These are phyloP conservation scores for Dicyrtoma fusca DNA, from an alignment of 2,888 invertebrate species.

Conservation along the genomic window DNA sequence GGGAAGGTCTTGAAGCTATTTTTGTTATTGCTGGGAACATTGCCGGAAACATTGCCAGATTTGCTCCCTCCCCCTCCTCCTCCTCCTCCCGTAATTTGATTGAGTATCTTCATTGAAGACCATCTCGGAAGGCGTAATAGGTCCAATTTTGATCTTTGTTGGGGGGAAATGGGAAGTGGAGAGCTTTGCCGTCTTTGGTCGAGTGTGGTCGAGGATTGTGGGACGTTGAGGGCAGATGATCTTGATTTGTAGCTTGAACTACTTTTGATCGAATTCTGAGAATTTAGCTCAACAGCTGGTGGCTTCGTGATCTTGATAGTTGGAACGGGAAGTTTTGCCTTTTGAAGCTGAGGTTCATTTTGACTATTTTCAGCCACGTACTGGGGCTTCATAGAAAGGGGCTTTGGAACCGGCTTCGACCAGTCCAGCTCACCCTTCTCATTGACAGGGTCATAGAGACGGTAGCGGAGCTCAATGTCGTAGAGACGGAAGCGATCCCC, in stretches of 20 bases:
- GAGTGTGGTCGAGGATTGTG: not conserved
- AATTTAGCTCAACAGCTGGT: too few relatives aligned
- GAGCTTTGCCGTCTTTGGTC: slow-evolving; percentile 16
- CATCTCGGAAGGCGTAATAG: not conserved
- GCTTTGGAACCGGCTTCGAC: slow-evolving; percentile 6
- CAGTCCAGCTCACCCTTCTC: slow-evolving; percentile 22
- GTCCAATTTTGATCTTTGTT: not conserved
- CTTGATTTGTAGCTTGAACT: too few relatives aligned
- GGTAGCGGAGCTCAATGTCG: slow-evolving; percentile 23
- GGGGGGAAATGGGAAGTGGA: slow-evolving; percentile 5
- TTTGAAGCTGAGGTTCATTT: not conserved
- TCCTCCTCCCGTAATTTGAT: too few relatives aligned
- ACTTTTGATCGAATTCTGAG: too few relatives aligned
- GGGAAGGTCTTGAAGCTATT: too few relatives aligned
- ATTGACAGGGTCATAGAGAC: slow-evolving; percentile 24
- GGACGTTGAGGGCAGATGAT: not conserved
- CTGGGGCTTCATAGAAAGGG: not conserved
- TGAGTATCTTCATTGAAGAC: not conserved
- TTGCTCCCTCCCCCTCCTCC: too few relatives aligned
- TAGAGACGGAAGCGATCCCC: slow-evolving; percentile 26
- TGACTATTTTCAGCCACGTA: not conserved
- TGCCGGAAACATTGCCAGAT: too few relatives aligned
- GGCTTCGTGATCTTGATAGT: too few relatives aligned
- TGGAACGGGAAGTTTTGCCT: not conserved
- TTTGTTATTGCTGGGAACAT: not conserved